Percentiles rank a stretch among this genome's conserved stretches.
These are phyloP conservation scores for Sinonovacula constricta DNA, from an alignment of 1,140 invertebrate species.

Conservation along the genomic window DNA sequence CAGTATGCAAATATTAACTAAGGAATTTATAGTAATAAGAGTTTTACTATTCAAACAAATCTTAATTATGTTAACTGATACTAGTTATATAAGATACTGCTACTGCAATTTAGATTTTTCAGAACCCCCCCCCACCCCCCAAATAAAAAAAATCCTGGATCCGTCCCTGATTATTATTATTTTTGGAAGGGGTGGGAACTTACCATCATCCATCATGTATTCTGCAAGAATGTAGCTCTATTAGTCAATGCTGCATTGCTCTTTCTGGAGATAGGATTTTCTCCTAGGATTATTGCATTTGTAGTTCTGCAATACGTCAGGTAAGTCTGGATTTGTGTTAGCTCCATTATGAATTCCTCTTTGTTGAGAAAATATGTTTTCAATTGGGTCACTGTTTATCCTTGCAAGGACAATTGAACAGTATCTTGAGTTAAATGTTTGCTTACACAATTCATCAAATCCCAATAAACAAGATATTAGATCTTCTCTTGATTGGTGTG, in stretches of 20 bases:
- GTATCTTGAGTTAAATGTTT: background rate
- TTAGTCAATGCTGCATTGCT: slow-evolving; percentile 18
- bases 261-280: slow-evolving; percentile 35
- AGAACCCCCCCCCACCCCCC: background rate
- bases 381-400: slow-evolving; percentile 27
- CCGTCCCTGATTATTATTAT: background rate
- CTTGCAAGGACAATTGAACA: background rate
- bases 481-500: slow-evolving; percentile 42
- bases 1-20: background rate
- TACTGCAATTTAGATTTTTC: background rate
- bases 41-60: slow-evolving; percentile 21
- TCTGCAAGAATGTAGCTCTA: background rate
- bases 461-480: slow-evolving; percentile 19
- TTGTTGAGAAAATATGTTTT: slow-evolving; percentile 37
- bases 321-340: slow-evolving; percentile 44
- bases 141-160: background rate
- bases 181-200: background rate
- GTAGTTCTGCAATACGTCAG: slow-evolving; percentile 7
- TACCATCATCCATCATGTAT: background rate
- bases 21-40: background rate
- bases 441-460: background rate
- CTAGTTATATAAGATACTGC: background rate
- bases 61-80: background rate
- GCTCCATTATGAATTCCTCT: slow-evolving; percentile 36
- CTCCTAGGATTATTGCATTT: slow-evolving; percentile 45